Evolutionary conservation across 2,888 invertebrate species (phyloP).

Genomic region (Netelia virgata): DNA sequence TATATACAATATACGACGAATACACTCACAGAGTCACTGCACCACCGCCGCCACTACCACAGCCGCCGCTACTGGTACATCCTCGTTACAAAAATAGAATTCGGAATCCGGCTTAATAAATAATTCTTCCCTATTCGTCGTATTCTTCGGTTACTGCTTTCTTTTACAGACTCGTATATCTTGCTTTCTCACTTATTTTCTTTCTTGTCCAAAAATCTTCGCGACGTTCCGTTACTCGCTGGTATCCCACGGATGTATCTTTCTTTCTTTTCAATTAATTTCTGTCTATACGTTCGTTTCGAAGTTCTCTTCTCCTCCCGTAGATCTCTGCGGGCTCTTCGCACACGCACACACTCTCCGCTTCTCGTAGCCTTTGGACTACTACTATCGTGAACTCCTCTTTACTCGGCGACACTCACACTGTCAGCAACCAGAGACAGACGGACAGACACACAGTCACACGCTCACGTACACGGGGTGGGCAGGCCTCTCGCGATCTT

Average conservation of each 20-base stretch:
- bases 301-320: slow-evolving; percentile 13
- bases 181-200: slow-evolving; percentile 39
- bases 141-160: slow-evolving; percentile 45
- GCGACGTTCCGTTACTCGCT: slow-evolving; percentile 28
- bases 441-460: slow-evolving; percentile 21
- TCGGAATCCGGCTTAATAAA: slow-evolving; percentile 65
- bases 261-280: slow-evolving; percentile 9
- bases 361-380: slow-evolving; percentile 20
- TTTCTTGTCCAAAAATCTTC: slow-evolving; percentile 71
- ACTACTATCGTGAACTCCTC: slow-evolving; percentile 37
- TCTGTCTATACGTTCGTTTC: slow-evolving; percentile 24
- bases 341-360: slow-evolving; percentile 12
- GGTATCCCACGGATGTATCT: background rate
- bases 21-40: slow-evolving; percentile 22
- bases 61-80: slow-evolving; percentile 64
- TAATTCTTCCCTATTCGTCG: slow-evolving; percentile 56
- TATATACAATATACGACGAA: slow-evolving; percentile 8
- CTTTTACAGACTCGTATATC: slow-evolving; percentile 6
- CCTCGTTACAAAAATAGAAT: slow-evolving; percentile 70
- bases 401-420: slow-evolving; percentile 44
- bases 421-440: slow-evolving; percentile 30
- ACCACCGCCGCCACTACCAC: slow-evolving; percentile 44
- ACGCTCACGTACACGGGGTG: slow-evolving; percentile 22
- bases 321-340: slow-evolving; percentile 31
- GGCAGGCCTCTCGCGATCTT: background rate